phyloP scores from a whole-genome alignment of 2,113 vertebrate species.

The Percina caprodes region DNA sequence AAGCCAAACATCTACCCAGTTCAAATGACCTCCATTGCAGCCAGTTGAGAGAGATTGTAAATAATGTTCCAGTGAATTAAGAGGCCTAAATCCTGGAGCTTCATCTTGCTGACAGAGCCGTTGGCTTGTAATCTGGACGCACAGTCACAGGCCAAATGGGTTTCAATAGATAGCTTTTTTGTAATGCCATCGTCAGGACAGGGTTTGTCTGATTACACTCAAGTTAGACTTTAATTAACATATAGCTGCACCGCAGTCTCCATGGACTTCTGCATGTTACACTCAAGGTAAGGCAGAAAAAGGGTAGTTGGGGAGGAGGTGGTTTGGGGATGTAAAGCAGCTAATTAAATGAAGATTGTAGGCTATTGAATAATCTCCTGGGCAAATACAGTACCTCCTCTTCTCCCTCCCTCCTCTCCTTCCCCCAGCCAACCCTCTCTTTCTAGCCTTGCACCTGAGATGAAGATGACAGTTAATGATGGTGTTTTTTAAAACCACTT shows the following conservation, averaged over 20 bases:
- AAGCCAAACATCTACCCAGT: conserved; percentile 30
- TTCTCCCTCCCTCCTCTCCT: conserved; percentile 23
- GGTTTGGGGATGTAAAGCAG: conserved; percentile 44
- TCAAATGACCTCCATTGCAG: conserved; percentile 53
- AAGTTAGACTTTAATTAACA: conserved; percentile 80
- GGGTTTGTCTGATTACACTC: conserved; percentile 76
- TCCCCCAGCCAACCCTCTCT: conserved; percentile 30
- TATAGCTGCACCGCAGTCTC: conserved; percentile 68
- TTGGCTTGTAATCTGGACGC: conserved; percentile 61
- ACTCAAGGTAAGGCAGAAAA: conserved; percentile 40
- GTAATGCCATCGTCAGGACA: conserved; percentile 57
- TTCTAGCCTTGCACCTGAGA: conserved; percentile 62
- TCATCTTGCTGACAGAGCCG: conserved; percentile 55
- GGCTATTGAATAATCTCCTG: conserved; percentile 75
- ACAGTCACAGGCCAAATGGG: conserved; percentile 32
- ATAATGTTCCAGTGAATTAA: conserved; percentile 66
- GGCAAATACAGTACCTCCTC: conserved; percentile 52
- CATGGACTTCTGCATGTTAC: conserved; percentile 53
- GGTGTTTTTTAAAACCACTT: conserved; percentile 75
- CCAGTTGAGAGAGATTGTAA: conserved; percentile 41
- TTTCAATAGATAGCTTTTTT: conserved; percentile 51
- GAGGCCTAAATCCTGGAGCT: conserved; percentile 62
- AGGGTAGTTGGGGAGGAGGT: conserved; percentile 10
- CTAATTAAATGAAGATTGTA: conserved; percentile 83
- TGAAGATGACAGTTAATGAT: conserved; percentile 76